phyloP scores from a whole-genome alignment of 2,888 invertebrate genomes.

The Diploptera punctata region DNA sequence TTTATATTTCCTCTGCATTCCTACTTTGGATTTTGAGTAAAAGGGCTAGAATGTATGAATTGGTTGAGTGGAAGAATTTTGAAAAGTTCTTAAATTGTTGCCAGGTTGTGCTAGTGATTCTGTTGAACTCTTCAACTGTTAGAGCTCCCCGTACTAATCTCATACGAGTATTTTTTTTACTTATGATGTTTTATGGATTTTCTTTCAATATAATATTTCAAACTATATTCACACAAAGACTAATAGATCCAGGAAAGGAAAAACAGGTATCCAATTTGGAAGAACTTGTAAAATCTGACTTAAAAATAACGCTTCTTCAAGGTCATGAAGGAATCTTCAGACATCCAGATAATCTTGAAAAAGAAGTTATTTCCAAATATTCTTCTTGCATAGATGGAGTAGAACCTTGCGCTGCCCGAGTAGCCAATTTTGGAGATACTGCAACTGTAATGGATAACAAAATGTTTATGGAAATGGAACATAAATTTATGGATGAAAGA shows the following conservation, averaged over 20 bases:
- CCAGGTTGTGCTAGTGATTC: background rate
- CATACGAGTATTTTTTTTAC: background rate
- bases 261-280: background rate
- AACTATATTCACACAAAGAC: background rate
- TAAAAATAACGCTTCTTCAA: background rate
- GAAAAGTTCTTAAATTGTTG: background rate
- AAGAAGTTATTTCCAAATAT: background rate
- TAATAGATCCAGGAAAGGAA: background rate
- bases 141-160: background rate
- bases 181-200: background rate
- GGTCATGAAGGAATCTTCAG: background rate
- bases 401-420: background rate
- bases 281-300: background rate
- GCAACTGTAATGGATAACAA: background rate
- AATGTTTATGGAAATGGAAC: background rate
- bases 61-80: background rate
- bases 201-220: background rate
- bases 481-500: background rate
- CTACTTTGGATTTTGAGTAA: background rate
- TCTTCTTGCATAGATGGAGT: background rate
- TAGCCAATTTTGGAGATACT: background rate
- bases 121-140: background rate
- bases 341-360: background rate
- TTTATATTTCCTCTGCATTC: background rate
- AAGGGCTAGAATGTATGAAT: background rate